A percentile compares a stretch with the other conserved stretches of the same genome.
These are phyloP conservation scores for Antennarius striatus DNA, from an alignment of 2,113 vertebrate genomes.

Conservation along the genomic window DNA sequence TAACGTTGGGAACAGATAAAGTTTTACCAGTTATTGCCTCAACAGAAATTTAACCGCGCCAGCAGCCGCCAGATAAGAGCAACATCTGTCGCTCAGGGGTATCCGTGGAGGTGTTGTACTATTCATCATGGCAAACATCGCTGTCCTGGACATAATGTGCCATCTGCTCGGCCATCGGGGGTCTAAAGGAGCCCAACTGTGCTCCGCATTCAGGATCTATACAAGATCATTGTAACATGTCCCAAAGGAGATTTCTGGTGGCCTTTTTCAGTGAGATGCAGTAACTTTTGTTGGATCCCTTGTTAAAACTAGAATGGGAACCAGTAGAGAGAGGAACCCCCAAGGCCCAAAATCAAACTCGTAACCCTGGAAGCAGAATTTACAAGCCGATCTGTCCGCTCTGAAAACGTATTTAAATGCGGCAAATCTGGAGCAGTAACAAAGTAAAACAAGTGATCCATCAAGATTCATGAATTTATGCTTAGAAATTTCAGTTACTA, in stretches of 20 bases:
- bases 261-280: constrained; percentile 16
- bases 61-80: constrained; percentile 57
- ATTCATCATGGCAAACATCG: constrained; percentile 44
- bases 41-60: constrained; percentile 48
- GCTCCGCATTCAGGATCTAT: constrained; percentile 44
- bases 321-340: no score
- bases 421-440: no score
- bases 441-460: not conserved
- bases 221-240: constrained; percentile 33
- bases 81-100: constrained; percentile 62
- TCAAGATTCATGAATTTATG: no score
- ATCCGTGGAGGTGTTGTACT: constrained; percentile 47
- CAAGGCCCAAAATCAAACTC: not conserved
- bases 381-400: no score
- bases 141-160: constrained; percentile 39
- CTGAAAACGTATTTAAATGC: no score
- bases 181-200: constrained; percentile 26
- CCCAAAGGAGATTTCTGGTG: constrained; percentile 38
- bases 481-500: not conserved
- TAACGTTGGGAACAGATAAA: constrained; percentile 48
- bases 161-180: constrained; percentile 53
- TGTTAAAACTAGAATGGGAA: constrained; percentile 6
- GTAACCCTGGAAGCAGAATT: not conserved
- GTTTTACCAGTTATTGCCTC: constrained; percentile 52
- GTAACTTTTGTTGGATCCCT: constrained; percentile 8